phyloP scores from a whole-genome alignment of 2,888 invertebrate species.

The Ceratothoa steindachneri region DNA sequence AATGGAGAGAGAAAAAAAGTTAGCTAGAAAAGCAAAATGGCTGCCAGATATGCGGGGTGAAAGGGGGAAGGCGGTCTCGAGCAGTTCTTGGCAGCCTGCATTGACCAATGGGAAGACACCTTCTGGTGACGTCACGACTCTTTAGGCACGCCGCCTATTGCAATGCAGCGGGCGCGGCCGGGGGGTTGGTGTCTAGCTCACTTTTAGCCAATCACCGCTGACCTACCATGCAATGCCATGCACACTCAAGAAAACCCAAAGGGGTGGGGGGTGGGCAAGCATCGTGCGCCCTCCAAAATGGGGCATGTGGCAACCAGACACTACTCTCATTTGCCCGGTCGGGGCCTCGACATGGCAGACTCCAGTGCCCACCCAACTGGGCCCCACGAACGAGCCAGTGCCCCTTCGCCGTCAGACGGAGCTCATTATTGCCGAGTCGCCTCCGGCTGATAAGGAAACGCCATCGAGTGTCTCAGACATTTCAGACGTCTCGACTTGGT shows the following conservation, averaged over 20 bases:
- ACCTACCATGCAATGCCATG: slow-evolving; percentile 5
- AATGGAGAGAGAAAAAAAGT: too few relatives aligned
- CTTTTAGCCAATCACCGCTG: background rate
- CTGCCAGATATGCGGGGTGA: background rate
- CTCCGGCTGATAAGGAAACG: too few relatives aligned
- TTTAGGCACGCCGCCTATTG: background rate
- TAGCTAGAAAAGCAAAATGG: slow-evolving; percentile 9
- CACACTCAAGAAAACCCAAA: too few relatives aligned
- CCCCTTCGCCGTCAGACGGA: too few relatives aligned
- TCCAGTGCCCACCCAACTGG: too few relatives aligned
- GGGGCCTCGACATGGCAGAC: too few relatives aligned
- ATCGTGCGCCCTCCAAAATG: background rate
- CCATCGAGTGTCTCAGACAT: too few relatives aligned
- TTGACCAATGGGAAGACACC: slow-evolving; percentile 1
- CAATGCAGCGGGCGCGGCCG: background rate
- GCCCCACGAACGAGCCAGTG: too few relatives aligned
- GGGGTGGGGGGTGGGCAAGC: background rate
- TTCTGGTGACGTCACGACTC: background rate
- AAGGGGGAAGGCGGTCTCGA: background rate
- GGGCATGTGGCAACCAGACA: too few relatives aligned
- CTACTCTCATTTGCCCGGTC: too few relatives aligned
- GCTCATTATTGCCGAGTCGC: too few relatives aligned
- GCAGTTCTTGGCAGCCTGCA: background rate
- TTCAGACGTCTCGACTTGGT: too few relatives aligned
- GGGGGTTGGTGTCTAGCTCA: background rate